Evolutionary conservation across 2,113 vertebrate genomes (phyloP).

Genomic region (Gobio gobio): DNA sequence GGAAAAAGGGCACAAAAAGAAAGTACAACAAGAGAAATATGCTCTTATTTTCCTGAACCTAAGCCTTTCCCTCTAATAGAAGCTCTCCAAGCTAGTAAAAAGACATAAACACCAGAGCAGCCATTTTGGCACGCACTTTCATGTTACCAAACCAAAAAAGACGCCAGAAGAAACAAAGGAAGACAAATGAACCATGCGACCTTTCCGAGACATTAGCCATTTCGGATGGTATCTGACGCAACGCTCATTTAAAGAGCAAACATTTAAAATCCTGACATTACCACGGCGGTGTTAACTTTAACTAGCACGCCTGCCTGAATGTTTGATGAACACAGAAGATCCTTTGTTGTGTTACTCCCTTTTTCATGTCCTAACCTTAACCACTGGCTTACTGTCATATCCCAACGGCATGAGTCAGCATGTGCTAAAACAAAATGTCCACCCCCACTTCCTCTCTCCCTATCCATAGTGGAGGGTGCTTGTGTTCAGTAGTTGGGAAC

Average conservation of each 20-base stretch:
- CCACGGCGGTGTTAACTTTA: neutral
- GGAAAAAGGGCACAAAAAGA: neutral
- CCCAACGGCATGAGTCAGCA: conserved; percentile 30
- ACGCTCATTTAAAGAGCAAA: conserved; percentile 35
- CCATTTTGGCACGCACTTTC: neutral
- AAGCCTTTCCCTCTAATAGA: conserved; percentile 39
- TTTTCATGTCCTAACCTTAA: conserved; percentile 36
- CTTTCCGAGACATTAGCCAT: conserved; percentile 41
- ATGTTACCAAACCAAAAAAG: conserved; percentile 20
- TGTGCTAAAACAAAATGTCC: conserved; percentile 51
- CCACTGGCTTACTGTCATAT: conserved; percentile 31
- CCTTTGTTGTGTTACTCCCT: neutral
- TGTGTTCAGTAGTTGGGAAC: conserved; percentile 31
- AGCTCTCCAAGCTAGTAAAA: conserved; percentile 15
- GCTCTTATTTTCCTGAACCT: neutral
- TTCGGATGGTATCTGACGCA: neutral
- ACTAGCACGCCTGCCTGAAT: neutral
- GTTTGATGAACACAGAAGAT: conserved; percentile 14
- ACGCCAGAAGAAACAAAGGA: conserved; percentile 19
- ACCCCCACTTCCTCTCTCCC: conserved; percentile 36
- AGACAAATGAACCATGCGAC: conserved; percentile 1
- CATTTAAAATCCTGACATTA: conserved; percentile 34
- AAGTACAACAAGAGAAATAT: neutral
- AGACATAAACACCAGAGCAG: conserved; percentile 8
- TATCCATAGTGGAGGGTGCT: neutral